Base-by-base conservation (phyloP, 2,113 vertebrate species). In the Phasianus colchicus region DNA sequence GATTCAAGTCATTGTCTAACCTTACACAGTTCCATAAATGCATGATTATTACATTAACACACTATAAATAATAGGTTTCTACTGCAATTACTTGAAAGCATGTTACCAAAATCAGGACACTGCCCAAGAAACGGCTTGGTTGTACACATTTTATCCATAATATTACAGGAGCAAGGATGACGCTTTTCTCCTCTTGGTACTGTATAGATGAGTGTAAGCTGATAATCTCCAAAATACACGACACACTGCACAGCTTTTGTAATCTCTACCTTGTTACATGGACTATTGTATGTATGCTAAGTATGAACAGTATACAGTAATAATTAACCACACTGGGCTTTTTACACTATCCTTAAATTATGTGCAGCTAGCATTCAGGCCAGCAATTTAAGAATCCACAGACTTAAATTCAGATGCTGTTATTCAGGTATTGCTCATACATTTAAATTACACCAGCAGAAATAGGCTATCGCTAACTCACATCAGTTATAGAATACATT, bases 21-120 rank as follows among this genome's bases (percentile, higher is more conserved):
- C 65, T 89, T 77, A 89, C 86, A 71, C 27, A 77, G 40, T 83
- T 88, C 93, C 43, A 55, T 29, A 64, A 93, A 79, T 14, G 52
- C 77, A 82, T 3, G 4, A 52, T 81, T 5, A 3, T 70, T 69
- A 96, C 76, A 90, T 60, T 66, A 95, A 90, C 45, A 92, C 83
- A 72, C 88, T 73, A 85, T 7, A 2, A 52, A 50, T 83, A 77
- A 64, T 15, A 89, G 79, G 61, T 96, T 86, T 94, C 90, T 67
- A 47, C 40, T 86, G 75, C 52, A 88, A 87, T 70, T 92, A 86
- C 73, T 90, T 95, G 72, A 82, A 92, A 90, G 75, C 47, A 82
- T 64, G 38, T 52, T 81, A 91, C 69, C 52, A 88, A 95, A 64
- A 50, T 16, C 76, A 91, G 21, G 25, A 66, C 84, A 79, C 43